Percentiles rank a stretch among this genome's conserved stretches.
Conservation (phyloP, 2,888 invertebrate genomes). For the Pecten maximus region DNA sequence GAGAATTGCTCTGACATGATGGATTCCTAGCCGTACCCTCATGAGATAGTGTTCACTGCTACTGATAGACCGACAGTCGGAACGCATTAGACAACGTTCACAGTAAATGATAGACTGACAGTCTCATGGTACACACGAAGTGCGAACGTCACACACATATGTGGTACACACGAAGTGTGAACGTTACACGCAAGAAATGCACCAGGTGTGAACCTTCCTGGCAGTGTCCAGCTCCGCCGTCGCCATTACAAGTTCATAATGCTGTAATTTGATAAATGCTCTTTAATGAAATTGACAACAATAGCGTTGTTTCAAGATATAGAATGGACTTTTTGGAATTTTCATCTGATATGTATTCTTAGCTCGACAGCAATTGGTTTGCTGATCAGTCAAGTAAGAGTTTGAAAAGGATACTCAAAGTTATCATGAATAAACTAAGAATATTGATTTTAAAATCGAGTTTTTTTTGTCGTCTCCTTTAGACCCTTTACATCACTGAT, state of each 20-base stretch:
- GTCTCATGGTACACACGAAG: constrained; percentile 7
- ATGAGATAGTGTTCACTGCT: not conserved
- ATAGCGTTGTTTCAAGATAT: not conserved
- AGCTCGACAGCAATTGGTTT: not conserved
- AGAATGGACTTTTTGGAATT: not conserved
- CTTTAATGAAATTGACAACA: not conserved
- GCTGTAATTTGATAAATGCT: not conserved
- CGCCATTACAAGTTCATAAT: not conserved
- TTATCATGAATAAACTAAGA: not conserved
- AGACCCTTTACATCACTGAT: too few relatives aligned
- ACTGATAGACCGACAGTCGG: not conserved
- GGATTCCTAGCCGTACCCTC: not conserved
- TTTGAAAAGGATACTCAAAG: not conserved
- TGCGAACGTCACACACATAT: constrained; percentile 22
- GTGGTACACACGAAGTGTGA: constrained; percentile 1
- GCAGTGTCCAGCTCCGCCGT: not conserved
- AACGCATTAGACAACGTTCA: not conserved
- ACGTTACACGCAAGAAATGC: not conserved
- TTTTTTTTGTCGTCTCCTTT: too few relatives aligned
- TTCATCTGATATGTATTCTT: not conserved
- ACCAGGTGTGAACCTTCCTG: not conserved
- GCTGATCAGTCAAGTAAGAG: not conserved
- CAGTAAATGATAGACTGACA: not conserved
- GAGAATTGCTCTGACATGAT: not conserved
- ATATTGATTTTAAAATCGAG: not conserved